Evolutionary conservation across 2,888 invertebrate species (phyloP).

Genomic region (Mesochorus sp.): DNA sequence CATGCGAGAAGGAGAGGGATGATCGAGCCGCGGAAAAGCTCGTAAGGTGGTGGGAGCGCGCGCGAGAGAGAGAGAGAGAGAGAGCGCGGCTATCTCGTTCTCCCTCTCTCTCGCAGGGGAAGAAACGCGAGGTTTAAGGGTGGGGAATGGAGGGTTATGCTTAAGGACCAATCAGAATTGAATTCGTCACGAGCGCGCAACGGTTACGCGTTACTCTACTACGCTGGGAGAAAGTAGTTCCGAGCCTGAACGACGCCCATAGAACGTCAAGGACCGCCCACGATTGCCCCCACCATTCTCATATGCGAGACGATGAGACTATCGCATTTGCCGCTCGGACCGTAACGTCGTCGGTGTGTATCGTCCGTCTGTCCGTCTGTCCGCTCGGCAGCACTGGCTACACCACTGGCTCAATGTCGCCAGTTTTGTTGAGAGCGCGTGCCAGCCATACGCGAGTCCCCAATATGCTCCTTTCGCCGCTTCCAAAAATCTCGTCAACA

Average conservation of each 20-base stretch:
- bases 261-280: slow-evolving; percentile 76
- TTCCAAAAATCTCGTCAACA: no score
- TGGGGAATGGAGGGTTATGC: slow-evolving; percentile 80
- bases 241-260: slow-evolving; percentile 78
- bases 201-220: slow-evolving; percentile 76
- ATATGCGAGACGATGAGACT: slow-evolving; percentile 15
- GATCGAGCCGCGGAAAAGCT: slow-evolving; percentile 54
- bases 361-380: slow-evolving; percentile 48
- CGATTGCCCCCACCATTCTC: slow-evolving; percentile 68
- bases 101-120: slow-evolving; percentile 59
- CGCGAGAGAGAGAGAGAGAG: no score
- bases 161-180: slow-evolving; percentile 85
- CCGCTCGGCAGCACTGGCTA: slow-evolving; percentile 26
- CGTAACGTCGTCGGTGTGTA: slow-evolving; percentile 49
- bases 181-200: slow-evolving; percentile 83
- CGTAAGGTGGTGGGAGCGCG: slow-evolving; percentile 59
- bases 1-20: slow-evolving; percentile 40
- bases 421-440: no score
- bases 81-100: no score
- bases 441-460: no score
- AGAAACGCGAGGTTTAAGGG: slow-evolving; percentile 65
- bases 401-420: slow-evolving; percentile 63
- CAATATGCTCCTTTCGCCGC: no score
- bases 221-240: slow-evolving; percentile 79
- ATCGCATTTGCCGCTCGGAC: slow-evolving; percentile 34